Percentiles rank a stretch among this genome's conserved stretches.
Evolutionary conservation across 2,888 invertebrate genomes (phyloP).

Genomic region (Maniola hyperantus): DNA sequence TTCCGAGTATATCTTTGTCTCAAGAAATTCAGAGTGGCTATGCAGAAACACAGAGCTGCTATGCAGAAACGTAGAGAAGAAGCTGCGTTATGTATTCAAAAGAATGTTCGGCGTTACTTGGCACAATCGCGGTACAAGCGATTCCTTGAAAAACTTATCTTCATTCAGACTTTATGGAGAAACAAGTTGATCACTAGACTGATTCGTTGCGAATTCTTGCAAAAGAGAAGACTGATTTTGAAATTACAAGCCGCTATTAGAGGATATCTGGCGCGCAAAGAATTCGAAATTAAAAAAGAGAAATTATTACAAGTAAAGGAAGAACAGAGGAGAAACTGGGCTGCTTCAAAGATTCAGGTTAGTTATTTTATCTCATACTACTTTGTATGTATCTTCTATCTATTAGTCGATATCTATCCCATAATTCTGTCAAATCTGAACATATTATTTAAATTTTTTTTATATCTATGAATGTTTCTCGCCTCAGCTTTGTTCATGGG

Average conservation of each 20-base stretch:
- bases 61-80: slow-evolving; percentile 47
- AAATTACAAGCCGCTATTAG: slow-evolving; percentile 72
- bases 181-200: slow-evolving; percentile 63
- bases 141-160: slow-evolving; percentile 54
- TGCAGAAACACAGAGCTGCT: slow-evolving; percentile 46
- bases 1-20: slow-evolving; percentile 59
- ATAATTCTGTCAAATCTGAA: too few relatives aligned
- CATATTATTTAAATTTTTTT: too few relatives aligned
- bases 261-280: slow-evolving; percentile 75
- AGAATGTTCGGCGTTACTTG: slow-evolving; percentile 60
- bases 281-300: slow-evolving; percentile 71
- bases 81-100: slow-evolving; percentile 64
- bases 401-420: too few relatives aligned
- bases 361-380: slow-evolving; percentile 25
- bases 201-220: slow-evolving; percentile 60
- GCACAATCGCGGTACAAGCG: slow-evolving; percentile 54
- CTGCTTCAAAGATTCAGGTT: slow-evolving; percentile 86
- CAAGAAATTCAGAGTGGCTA: slow-evolving; percentile 47
- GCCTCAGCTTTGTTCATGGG: too few relatives aligned
- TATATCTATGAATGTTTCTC: too few relatives aligned
- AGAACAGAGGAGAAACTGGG: slow-evolving; percentile 66
- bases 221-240: slow-evolving; percentile 56
- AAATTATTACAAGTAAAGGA: slow-evolving; percentile 65
- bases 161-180: slow-evolving; percentile 70
- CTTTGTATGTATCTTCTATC: too few relatives aligned